Evolutionary conservation across 1,140 invertebrate genomes (phyloP), one percentile per base, ranked within the genome.

Genomic region (Neomicropteryx cornuta): DNA sequence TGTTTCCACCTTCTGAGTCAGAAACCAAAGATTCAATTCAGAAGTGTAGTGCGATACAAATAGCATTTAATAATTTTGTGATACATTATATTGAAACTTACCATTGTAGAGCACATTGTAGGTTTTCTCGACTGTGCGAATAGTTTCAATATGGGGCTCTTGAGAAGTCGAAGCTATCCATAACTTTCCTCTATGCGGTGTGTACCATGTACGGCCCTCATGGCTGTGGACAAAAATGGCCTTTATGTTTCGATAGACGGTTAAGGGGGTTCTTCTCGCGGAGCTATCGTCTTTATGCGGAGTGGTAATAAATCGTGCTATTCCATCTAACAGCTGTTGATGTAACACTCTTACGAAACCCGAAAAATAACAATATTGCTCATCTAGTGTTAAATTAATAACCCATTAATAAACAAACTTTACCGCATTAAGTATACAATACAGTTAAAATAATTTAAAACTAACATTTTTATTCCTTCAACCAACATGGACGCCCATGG

Each of bases 191-290:
- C 93, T 72, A 60, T 96, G 87, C 30, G 81, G 66, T 1, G 85
- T 84, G 53, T 94, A 96, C 93, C 93, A 98, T 14, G 75, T 82
- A 45, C 94, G 72, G 24, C 93, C 93, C 73, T 97, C 93, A 61
- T 95, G 87, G 29, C 89, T 94, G 40, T 36, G 42, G 40, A 39
- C 43, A 37, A 45, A 45, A 35, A 8, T n/a, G n/a, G n/a, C n/a
- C 29, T 18, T 18, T 39, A 27, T 21, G 8, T 2, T 3, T 18
- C 18, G 17, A 19, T 33, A 22, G 20, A 11, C 27, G 24, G 17
- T 38, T 2, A n/a, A n/a, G n/a, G n/a, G n/a, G n/a, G n/a, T n/a
- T n/a, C n/a, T n/a, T n/a, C n/a, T n/a, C n/a, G n/a, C n/a, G n/a
- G n/a, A n/a, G n/a, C n/a, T n/a, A n/a, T n/a, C n/a, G n/a, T n/a